Conservation (phyloP, 2,113 vertebrate species). For the Cyanoramphus novaezelandiae region DNA sequence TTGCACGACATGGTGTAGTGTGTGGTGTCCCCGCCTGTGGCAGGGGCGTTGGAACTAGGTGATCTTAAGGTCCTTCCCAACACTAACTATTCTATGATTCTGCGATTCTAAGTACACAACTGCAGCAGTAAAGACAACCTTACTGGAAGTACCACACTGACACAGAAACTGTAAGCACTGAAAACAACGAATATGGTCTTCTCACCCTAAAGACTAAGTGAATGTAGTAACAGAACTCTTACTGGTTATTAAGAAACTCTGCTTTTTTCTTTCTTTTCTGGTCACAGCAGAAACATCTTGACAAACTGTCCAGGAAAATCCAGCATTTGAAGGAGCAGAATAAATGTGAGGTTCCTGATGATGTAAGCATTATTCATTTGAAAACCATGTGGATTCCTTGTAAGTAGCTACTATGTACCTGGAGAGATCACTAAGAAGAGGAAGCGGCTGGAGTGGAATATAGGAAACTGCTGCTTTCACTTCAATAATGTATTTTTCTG, state of each 20-base stretch:
- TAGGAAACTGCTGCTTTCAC: background rate
- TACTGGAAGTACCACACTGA: background rate
- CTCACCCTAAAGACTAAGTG: background rate
- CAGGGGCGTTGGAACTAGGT: background rate
- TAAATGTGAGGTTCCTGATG: background rate
- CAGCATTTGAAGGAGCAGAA: background rate
- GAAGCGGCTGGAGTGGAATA: background rate
- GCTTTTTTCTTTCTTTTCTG: background rate
- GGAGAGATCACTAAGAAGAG: background rate
- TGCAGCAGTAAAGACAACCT: background rate
- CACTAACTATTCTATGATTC: background rate
- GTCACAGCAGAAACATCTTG: background rate
- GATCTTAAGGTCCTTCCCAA: background rate
- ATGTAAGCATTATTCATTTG: background rate
- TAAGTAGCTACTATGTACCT: background rate
- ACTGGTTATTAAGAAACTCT: background rate
- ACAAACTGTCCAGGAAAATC: background rate
- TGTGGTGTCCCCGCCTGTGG: background rate
- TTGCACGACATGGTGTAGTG: background rate
- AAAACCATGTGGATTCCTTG: background rate
- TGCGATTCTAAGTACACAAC: background rate
- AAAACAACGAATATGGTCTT: background rate
- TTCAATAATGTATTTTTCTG: background rate
- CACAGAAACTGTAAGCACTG: background rate
- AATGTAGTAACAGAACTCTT: background rate